Evolutionary conservation across 1,140 invertebrate species (phyloP), one percentile per base, ranked within the genome.

Genomic region (Drosophila rhopaloa): DNA sequence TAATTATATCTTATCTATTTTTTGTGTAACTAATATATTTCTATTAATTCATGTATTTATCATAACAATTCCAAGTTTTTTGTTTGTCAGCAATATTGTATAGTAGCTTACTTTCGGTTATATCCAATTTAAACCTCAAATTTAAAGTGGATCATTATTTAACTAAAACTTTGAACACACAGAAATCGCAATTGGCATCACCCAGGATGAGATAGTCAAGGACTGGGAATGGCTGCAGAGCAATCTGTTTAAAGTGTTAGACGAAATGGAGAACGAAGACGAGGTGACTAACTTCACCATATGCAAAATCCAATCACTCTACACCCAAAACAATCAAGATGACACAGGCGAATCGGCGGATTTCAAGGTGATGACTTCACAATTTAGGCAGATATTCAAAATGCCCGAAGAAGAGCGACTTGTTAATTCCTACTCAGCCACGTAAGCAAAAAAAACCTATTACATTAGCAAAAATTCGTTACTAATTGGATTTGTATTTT

Each of bases 171-270:
- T 14, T 0, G 38, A n/a, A 1, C 24, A 24, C 16, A 44, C 90
- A 98, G 97, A 96, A 88, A 95, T 98, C 78, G 97, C 98, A 27
- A 96, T 96, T 93, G 96, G 96, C 5, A 93, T 98, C 76, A 97
- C 96, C 5, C 95, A 95, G 76, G 94, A 95, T 84, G 98, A 99
- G 91, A 99, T 99, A 72, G 92, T 96, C 27, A 95, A 96, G 92
- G 96, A 99, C 92, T 99, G 98, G 98, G 95, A 97, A 92, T 99
- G 98, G 98, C 93, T 99, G 13, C 95, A 98, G 85, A 94, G 95
- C 35, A 97, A 99, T 95, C 93, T 99, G 10, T 95, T 96, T 80
- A 95, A 95, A 29, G 98, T 97, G 24, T 93, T 99, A 38, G 95
- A 96, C 92, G 96, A 95, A 19, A 99, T 99, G 94, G 98, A 99